phyloP scores from a whole-genome alignment of 2,797 vertebrate species.

The Perodicticus potto region DNA sequence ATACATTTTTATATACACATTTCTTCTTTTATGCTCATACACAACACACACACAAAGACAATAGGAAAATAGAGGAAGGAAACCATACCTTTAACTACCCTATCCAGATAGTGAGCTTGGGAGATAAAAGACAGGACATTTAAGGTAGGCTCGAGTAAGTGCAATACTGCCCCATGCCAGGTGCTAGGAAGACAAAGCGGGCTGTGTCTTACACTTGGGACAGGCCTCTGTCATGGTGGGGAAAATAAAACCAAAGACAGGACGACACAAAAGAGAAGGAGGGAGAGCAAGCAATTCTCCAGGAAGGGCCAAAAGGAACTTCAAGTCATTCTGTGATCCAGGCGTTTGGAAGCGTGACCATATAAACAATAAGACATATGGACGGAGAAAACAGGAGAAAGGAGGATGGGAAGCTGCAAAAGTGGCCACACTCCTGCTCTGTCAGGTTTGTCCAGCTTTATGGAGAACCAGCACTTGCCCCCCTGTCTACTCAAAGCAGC shows the following conservation, averaged over 20 bases:
- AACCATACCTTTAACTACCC: constrained; percentile 99
- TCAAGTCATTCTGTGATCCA: constrained; percentile 74
- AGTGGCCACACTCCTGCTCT: constrained; percentile 38
- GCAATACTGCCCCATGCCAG: constrained; percentile 86
- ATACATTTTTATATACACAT: constrained; percentile 6
- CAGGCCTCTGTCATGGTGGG: constrained; percentile 78
- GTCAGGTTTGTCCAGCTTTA: neutral
- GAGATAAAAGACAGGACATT: constrained; percentile 99
- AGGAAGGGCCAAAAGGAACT: constrained; percentile 66
- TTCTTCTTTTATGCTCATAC: constrained; percentile 53
- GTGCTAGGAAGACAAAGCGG: constrained; percentile 84
- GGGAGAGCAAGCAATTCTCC: constrained; percentile 83
- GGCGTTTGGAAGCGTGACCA: constrained; percentile 58
- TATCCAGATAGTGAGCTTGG: constrained; percentile 99
- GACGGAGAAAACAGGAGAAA: neutral
- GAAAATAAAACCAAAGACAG: constrained; percentile 73
- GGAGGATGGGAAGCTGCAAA: constrained; percentile 42
- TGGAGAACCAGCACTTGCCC: neutral
- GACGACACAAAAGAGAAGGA: constrained; percentile 67
- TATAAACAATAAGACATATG: constrained; percentile 76
- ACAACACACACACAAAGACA: constrained; percentile 88
- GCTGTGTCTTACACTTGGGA: constrained; percentile 67
- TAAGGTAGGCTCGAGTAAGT: constrained; percentile 95
- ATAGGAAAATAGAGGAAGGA: constrained; percentile 90
- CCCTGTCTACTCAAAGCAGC: neutral